phyloP scores from a whole-genome alignment of 2,888 invertebrate genomes.

The Sclerodermus sp. region DNA sequence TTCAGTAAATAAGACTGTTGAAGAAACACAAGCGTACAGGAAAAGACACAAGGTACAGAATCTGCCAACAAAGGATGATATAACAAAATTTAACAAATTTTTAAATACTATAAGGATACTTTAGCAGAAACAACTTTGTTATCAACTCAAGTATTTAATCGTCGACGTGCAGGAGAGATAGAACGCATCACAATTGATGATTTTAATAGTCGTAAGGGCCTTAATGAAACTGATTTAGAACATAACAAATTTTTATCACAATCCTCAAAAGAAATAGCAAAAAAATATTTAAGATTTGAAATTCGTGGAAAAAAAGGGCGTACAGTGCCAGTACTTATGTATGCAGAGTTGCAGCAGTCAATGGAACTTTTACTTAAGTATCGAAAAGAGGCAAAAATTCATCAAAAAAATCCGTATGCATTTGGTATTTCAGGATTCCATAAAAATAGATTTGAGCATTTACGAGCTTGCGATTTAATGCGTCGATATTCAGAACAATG shows the following conservation, averaged over 20 bases:
- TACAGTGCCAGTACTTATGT: slow-evolving; percentile 15
- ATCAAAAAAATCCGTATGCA: slow-evolving; percentile 4
- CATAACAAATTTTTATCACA: neutral
- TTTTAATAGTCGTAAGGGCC: neutral
- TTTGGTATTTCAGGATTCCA: neutral
- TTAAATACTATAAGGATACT: neutral
- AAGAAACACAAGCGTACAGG: neutral
- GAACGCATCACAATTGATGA: neutral
- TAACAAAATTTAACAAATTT: neutral
- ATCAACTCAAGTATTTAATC: slow-evolving; percentile 6
- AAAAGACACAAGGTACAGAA: slow-evolving; percentile 5
- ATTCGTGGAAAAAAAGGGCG: slow-evolving; percentile 15
- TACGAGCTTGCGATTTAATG: slow-evolving; percentile 16
- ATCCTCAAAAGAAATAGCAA: neutral
- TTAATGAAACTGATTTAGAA: neutral
- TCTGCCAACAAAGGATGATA: slow-evolving; percentile 7
- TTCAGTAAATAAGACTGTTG: neutral
- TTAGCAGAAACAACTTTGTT: neutral
- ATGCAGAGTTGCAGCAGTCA: slow-evolving; percentile 2
- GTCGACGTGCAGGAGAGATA: slow-evolving; percentile 5
- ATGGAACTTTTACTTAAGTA: neutral
- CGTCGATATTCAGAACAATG: slow-evolving; percentile 19
- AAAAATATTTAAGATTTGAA: slow-evolving; percentile 7
- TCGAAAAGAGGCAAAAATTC: neutral
- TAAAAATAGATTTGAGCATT: neutral